Base-by-base conservation (phyloP, 2,888 invertebrate species). In the Leucoma salicis region DNA sequence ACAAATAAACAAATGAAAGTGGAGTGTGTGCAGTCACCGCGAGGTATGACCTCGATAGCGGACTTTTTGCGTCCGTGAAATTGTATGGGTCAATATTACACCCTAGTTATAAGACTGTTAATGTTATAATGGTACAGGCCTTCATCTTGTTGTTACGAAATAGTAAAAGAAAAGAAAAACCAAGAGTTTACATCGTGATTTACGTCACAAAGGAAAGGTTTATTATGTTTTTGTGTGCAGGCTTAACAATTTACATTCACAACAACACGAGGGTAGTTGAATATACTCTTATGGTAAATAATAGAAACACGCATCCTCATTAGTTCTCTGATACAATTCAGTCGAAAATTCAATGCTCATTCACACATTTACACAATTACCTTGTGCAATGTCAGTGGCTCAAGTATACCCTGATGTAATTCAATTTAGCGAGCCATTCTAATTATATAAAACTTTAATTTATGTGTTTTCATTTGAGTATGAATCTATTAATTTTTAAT, bases 321-420 rank as follows among this genome's bases (percentile, higher is more conserved):
- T n/a, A n/a, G n/a, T n/a, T n/a, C n/a, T n/a, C n/a, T n/a, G n/a
- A n/a, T n/a, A n/a, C n/a, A n/a, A n/a, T n/a, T n/a, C n/a, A n/a
- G n/a, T n/a, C n/a, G n/a, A n/a, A 21, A 21, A 21, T 8, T 11
- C 11, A 27, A 27, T 27, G 38, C 35, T 57, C 35, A 61, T 49
- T 49, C 51, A 41, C 41, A 43, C 46, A 49, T 49, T 62, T 56
- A 50, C 49, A 59, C 53, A 61, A 53, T 42, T 47, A 49, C 53
- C 60, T 63, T 63, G 63, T 47, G 48, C 48, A 52, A 57, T 50
- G 40, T 42, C 42, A 56, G 51, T 35, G 21, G 39, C 14, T n/a
- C 43, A 40, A 39, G 36, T 59, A 45, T 44, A 41, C 27, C 2
- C 31, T 63, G 60, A 62, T 48, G 61, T 57, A 62, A 62, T 31